Percentiles rank a stretch among this genome's conserved stretches.
Conservation (phyloP, 64 coral and sea anemone genomes). For the Dendronephthya gigantea region DNA sequence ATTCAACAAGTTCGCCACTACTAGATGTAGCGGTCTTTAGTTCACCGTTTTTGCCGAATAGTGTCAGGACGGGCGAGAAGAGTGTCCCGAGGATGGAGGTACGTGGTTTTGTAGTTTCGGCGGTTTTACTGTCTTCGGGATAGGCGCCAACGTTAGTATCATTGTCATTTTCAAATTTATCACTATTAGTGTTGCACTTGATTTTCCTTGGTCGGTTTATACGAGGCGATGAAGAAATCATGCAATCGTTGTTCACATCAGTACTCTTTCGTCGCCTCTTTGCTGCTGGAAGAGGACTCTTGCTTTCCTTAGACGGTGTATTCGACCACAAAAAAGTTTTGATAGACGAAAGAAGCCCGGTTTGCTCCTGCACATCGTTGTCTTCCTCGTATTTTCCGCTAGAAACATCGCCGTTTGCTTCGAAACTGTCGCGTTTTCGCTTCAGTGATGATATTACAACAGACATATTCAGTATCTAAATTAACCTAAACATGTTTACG, state of each 20-base stretch:
- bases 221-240: background rate
- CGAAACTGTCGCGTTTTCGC: conserved; percentile 5
- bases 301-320: conserved; percentile 43
- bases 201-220: conserved; percentile 50
- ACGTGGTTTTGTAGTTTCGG: conserved; percentile 31
- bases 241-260: conserved; percentile 35
- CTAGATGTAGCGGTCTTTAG: conserved; percentile 48
- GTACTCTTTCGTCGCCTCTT: conserved; percentile 51
- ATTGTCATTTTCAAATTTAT: conserved; percentile 24
- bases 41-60: conserved; percentile 95
- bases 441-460: background rate
- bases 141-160: conserved; percentile 9
- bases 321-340: conserved; percentile 94
- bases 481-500: background rate
- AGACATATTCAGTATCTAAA: background rate
- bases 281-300: conserved; percentile 17
- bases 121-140: conserved; percentile 42
- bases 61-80: conserved; percentile 90
- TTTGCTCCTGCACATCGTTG: background rate
- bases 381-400: background rate
- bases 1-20: conserved; percentile 32
- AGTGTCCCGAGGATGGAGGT: conserved; percentile 84
- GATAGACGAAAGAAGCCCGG: conserved; percentile 73
- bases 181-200: conserved; percentile 89
- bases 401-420: background rate